Conservation (phyloP, 2,797 vertebrate genomes). For the Eurystomus glaucurus region DNA sequence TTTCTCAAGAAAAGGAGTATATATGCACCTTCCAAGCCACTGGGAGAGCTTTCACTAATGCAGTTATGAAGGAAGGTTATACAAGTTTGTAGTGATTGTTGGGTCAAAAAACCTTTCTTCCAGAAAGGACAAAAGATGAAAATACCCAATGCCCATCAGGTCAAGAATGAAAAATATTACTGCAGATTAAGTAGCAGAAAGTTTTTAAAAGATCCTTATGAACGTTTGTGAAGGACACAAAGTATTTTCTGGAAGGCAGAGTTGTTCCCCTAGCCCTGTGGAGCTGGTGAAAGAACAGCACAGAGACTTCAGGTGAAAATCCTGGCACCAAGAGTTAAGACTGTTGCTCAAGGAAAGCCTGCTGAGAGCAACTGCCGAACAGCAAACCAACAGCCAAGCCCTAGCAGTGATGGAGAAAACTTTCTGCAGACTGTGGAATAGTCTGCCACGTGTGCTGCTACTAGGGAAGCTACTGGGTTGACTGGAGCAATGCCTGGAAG, state of each 20-base stretch:
- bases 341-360: neutral
- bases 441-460: constrained; percentile 39
- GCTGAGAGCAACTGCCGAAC: neutral
- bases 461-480: constrained; percentile 20
- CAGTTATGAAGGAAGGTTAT: neutral
- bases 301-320: constrained; percentile 62
- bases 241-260: constrained; percentile 35
- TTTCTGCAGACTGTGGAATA: constrained; percentile 23
- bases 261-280: neutral
- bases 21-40: neutral
- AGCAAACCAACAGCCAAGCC: constrained; percentile 9
- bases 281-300: constrained; percentile 33
- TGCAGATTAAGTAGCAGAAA: neutral
- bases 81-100: neutral
- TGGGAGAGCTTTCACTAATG: neutral
- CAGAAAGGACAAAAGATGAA: neutral
- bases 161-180: neutral
- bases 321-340: neutral
- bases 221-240: constrained; percentile 36
- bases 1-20: neutral
- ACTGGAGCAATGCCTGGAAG: constrained; percentile 29
- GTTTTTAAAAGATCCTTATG: neutral
- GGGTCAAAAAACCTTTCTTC: neutral
- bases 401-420: neutral
- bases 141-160: neutral